Percentiles rank a stretch among this genome's conserved stretches.
phyloP scores from a whole-genome alignment of 2,113 vertebrate species.

The Malurus alboscapulatus region DNA sequence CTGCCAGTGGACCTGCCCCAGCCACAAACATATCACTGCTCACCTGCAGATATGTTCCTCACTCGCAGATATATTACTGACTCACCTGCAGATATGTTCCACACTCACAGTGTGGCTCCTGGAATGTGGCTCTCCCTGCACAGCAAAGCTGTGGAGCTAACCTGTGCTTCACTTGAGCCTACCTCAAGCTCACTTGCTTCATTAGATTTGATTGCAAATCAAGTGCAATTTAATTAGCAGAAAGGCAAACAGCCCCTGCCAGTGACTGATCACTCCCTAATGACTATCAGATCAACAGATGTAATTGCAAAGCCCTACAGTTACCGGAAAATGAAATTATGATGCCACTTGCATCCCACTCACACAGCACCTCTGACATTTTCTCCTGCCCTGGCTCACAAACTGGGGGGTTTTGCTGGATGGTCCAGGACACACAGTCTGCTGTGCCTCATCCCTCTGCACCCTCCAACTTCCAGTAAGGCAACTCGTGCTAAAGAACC shows the following conservation, averaged over 20 bases:
- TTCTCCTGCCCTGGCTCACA: not conserved
- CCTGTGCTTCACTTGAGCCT: not conserved
- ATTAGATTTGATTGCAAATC: conserved; percentile 1
- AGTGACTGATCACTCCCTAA: not conserved
- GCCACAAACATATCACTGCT: not conserved
- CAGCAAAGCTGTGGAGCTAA: not conserved
- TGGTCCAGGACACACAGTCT: accelerated
- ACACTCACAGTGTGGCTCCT: accelerated
- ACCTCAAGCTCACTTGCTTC: not conserved
- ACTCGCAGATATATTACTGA: not conserved
- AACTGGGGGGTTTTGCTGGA: not conserved
- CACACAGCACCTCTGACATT: not conserved
- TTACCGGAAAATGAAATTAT: not conserved
- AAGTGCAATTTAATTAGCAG: conserved; percentile 16
- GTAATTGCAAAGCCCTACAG: not conserved
- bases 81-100: accelerated
- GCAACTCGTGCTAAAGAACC: not conserved
- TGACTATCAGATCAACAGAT: not conserved
- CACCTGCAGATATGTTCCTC: accelerated
- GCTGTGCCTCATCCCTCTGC: not conserved
- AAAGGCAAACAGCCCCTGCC: not conserved
- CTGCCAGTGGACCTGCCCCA: not conserved
- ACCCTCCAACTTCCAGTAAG: not conserved
- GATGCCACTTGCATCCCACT: not conserved
- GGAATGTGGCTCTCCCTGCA: not conserved